These are phyloP conservation scores for Rhorus exstirpatorius DNA, from an alignment of 2,888 invertebrate genomes.

Conservation along the genomic window DNA sequence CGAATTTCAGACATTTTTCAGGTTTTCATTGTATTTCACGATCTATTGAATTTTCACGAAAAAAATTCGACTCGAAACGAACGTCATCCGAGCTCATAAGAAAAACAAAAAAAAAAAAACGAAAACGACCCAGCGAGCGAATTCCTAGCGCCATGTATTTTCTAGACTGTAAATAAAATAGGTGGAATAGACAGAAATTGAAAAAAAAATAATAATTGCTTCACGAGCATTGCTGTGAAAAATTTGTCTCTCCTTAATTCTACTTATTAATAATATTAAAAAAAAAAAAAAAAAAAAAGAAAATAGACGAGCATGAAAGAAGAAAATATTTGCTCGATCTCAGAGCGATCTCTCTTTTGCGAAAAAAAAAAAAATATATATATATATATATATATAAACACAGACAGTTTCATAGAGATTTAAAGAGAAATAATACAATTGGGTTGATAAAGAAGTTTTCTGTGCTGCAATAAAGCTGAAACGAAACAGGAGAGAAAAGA, in stretches of 20 bases:
- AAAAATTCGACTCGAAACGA: conserved; percentile 5
- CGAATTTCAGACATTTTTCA: no score
- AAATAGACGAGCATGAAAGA: not conserved
- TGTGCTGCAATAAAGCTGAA: conserved; percentile 6
- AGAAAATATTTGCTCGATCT: not conserved
- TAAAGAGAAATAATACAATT: conserved; percentile 25
- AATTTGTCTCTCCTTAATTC: conserved; percentile 28
- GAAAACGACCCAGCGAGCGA: conserved; percentile 29
- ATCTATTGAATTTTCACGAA: no score
- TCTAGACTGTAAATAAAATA: conserved; percentile 82
- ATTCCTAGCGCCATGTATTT: conserved; percentile 69
- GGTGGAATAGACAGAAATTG: conserved; percentile 77
- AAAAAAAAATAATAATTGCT: conserved; percentile 48
- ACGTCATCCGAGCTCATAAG: conserved; percentile 1
- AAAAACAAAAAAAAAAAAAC: conserved; percentile 6
- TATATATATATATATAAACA: conserved; percentile 4
- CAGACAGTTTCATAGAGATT: conserved; percentile 61
- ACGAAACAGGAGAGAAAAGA: not conserved
- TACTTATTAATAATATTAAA: conserved; percentile 24
- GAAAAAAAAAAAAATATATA: not conserved
- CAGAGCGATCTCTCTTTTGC: conserved; percentile 11
- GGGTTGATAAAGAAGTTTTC: not conserved
- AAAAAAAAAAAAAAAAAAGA: no score
- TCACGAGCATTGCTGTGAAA: conserved; percentile 48
- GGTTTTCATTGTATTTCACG: no score